Evolutionary conservation across 2,888 invertebrate species (phyloP).

Genomic region (Electrophaes corylata): DNA sequence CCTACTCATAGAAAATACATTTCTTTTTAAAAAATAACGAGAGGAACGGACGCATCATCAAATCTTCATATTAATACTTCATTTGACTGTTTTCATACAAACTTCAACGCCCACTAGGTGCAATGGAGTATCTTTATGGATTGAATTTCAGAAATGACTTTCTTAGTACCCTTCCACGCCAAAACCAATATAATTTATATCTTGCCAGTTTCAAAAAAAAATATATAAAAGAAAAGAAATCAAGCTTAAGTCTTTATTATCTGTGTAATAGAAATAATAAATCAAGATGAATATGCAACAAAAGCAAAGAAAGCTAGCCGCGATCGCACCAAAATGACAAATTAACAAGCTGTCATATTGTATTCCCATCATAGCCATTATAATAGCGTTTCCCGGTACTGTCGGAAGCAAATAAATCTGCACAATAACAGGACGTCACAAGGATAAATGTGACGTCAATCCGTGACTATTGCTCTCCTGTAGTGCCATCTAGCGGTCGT

Average conservation of each 20-base stretch:
- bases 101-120: too few species aligned
- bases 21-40: background rate
- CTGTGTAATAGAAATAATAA: background rate
- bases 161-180: too few species aligned
- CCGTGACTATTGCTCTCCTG: constrained; percentile 64
- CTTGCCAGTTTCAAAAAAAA: too few species aligned
- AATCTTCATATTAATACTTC: too few species aligned
- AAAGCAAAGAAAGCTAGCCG: constrained; percentile 8
- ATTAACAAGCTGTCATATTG: constrained; percentile 58
- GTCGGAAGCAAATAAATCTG: constrained; percentile 79
- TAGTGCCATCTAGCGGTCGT: constrained; percentile 53
- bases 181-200: too few species aligned
- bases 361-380: constrained; percentile 69
- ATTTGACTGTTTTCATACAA: too few species aligned
- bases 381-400: constrained; percentile 71
- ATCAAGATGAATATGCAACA: background rate
- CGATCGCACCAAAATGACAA: constrained; percentile 46
- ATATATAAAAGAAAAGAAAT: too few species aligned
- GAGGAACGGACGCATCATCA: too few species aligned
- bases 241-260: too few species aligned
- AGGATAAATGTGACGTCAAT: constrained; percentile 81
- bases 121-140: too few species aligned
- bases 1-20: background rate
- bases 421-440: constrained; percentile 70
- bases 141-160: too few species aligned